These are phyloP conservation scores for Crossaster papposus DNA, from an alignment of 53 echinoderm and acorn worm species.

Conservation along the genomic window DNA sequence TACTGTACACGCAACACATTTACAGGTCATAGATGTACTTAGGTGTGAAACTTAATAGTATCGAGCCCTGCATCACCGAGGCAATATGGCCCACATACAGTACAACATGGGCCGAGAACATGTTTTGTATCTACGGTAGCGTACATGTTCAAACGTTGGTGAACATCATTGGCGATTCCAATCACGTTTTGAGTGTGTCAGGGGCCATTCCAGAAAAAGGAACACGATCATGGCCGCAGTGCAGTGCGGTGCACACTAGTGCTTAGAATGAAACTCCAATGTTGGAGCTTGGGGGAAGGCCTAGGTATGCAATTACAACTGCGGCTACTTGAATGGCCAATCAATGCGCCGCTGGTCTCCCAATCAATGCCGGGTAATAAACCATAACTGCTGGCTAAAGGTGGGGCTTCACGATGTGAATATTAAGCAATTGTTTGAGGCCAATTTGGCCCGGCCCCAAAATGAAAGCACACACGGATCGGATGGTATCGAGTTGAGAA, in stretches of 20 bases:
- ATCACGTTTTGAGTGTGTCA: no score
- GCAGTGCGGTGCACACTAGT: background rate
- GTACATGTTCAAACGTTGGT: no score
- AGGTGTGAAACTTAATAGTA: background rate
- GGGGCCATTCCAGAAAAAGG: no score
- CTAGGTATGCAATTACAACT: background rate
- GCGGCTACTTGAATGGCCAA: background rate
- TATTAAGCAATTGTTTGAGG: background rate
- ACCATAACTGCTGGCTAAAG: background rate
- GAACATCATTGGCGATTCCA: no score
- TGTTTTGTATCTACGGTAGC: no score
- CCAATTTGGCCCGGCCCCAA: background rate
- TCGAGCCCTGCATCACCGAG: background rate
- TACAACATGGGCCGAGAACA: no score
- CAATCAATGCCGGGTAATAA: constrained; percentile 31
- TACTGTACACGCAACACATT: background rate
- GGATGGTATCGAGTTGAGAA: background rate
- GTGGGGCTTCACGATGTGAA: background rate
- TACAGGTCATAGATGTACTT: background rate
- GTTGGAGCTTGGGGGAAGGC: background rate
- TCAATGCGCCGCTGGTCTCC: constrained; percentile 20
- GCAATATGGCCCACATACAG: background rate
- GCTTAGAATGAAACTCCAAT: background rate
- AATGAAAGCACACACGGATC: background rate
- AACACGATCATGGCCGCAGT: no score